phyloP scores from a whole-genome alignment of 2,797 vertebrate species.

The Margarornis squamiger region DNA sequence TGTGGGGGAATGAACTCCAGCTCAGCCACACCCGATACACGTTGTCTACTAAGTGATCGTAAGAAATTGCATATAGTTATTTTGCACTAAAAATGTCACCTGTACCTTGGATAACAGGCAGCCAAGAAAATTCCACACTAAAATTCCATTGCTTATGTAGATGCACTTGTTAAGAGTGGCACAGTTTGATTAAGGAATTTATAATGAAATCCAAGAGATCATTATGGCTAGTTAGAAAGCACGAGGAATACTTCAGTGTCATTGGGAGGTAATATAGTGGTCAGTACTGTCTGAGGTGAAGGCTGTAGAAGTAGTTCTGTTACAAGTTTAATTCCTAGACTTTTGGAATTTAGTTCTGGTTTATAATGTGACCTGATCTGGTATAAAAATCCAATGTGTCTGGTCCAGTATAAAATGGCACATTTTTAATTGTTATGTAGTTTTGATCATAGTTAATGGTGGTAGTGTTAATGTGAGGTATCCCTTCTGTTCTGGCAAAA shows the following conservation, averaged over 20 bases:
- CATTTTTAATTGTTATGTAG: neutral
- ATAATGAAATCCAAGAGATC: neutral
- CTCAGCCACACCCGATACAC: neutral
- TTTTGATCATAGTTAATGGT: neutral
- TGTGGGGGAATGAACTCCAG: neutral
- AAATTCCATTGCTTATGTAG: neutral
- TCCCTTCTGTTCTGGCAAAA: neutral
- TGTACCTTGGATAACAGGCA: neutral
- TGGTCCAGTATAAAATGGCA: neutral
- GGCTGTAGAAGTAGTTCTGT: neutral
- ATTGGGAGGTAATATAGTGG: neutral
- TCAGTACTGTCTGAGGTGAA: neutral
- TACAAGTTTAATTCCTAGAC: neutral
- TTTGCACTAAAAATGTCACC: neutral
- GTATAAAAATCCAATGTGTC: neutral
- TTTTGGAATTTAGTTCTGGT: neutral
- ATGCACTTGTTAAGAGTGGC: neutral
- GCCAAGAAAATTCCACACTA: neutral
- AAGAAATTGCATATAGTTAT: neutral
- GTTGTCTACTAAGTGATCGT: neutral
- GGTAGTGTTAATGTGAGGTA: neutral
- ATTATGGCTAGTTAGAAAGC: neutral
- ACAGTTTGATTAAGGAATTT: neutral
- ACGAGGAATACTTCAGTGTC: neutral
- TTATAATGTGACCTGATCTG: neutral